These are phyloP conservation scores for Parelbella ahira DNA, from an alignment of 2,888 invertebrate species.

Conservation along the genomic window DNA sequence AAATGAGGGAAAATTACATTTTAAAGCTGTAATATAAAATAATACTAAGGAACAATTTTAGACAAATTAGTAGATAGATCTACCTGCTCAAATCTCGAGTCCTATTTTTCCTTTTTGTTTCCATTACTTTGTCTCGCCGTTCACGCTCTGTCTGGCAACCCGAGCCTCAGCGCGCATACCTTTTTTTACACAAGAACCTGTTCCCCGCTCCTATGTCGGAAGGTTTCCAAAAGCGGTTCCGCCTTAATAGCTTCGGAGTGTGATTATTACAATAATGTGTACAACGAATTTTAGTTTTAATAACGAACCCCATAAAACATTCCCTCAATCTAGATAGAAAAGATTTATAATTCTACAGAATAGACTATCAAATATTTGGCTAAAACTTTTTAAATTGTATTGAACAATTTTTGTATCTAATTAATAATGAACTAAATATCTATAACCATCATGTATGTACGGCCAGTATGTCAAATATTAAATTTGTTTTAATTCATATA, in stretches of 20 bases:
- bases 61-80: too few species aligned
- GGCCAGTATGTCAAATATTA: too few species aligned
- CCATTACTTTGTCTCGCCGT: conserved; percentile 7
- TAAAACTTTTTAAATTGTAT: too few species aligned
- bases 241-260: conserved; percentile 67
- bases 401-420: too few species aligned
- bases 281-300: conserved; percentile 49
- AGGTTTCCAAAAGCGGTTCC: conserved; percentile 63
- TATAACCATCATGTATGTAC: too few species aligned
- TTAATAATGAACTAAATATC: too few species aligned
- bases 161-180: conserved; percentile 46
- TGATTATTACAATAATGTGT: conserved; percentile 63
- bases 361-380: too few species aligned
- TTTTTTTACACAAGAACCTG: conserved; percentile 67
- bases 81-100: too few species aligned
- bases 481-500: too few species aligned
- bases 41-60: too few species aligned
- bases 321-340: conserved; percentile 10
- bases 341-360: neutral
- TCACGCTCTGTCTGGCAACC: conserved; percentile 14
- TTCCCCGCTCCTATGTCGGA: conserved; percentile 56
- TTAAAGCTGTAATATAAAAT: too few species aligned
- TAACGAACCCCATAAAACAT: conserved; percentile 33
- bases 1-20: too few species aligned
- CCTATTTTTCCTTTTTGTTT: neutral